phyloP scores from a whole-genome alignment of 2,888 invertebrate species.

The Oxycera nigricornis region DNA sequence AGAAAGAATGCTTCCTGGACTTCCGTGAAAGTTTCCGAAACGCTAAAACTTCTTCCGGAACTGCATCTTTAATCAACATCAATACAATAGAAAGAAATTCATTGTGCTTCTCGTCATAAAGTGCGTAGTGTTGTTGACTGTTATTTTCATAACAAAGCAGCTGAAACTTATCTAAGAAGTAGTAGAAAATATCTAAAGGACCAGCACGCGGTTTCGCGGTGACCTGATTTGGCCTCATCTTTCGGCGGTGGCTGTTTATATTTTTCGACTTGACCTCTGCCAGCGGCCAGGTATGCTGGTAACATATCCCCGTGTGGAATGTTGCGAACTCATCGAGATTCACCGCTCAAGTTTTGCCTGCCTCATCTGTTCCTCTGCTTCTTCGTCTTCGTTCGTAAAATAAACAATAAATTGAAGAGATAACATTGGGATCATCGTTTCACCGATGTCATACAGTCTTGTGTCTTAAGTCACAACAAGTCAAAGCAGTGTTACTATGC shows the following conservation, averaged over 20 bases:
- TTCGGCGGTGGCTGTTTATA: background rate
- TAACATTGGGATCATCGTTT: conserved; percentile 35
- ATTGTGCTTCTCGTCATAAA: no score
- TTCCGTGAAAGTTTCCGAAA: no score
- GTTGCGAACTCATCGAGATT: background rate
- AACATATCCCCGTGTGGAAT: background rate
- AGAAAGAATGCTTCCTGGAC: no score
- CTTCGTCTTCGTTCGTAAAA: background rate
- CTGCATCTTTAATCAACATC: no score
- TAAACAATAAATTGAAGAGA: conserved; percentile 35
- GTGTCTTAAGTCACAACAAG: conserved; percentile 23
- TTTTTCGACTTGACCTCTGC: background rate
- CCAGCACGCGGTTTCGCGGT: no score
- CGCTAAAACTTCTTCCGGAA: no score
- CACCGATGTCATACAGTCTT: conserved; percentile 26
- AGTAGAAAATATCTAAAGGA: no score
- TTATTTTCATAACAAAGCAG: no score
- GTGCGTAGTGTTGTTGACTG: no score
- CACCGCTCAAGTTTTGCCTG: background rate
- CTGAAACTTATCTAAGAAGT: no score
- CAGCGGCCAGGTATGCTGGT: background rate
- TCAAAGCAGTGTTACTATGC: conserved; percentile 20
- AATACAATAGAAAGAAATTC: no score
- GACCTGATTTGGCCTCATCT: no score
- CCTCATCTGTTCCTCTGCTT: background rate